Base-by-base conservation (phyloP, 2,888 invertebrate species). In the Seira sanloemensis region DNA sequence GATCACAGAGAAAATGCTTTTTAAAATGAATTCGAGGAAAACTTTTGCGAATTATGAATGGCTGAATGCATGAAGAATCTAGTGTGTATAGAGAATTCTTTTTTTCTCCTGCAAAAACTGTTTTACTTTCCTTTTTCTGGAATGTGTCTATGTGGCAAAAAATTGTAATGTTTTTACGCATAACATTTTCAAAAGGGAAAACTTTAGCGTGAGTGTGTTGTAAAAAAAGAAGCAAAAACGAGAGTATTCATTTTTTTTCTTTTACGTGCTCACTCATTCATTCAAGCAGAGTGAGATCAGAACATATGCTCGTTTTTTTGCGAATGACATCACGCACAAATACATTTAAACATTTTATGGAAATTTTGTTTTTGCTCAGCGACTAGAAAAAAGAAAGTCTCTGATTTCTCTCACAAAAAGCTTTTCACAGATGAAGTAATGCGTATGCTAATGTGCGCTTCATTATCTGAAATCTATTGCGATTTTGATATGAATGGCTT, bases 31-130 rank as follows among this genome's bases (percentile, higher is more conserved):
- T 67, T 68, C 69, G 66, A 68, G 74, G 65, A 71, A 54, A 71
- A 62, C 5, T 69, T 58, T 68, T 46, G 27, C 81, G 58, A 81
- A 81, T 81, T 81, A 76, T 62, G 65, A 68, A 75, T 71, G 81
- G 73, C 37, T 74, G 73, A 50, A 18, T 79, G 79, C 67, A 24
- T 72, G 50, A 46, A 65, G 72, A 58, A 18, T 12, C 9, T 58
- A 58, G 58, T 58, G 18, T 58, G n/a, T 58, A 58, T n/a, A 18
- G n/a, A 58, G 4, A 58, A 18, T 12, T 12, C n/a, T 9, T 18
- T 58, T 58, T 58, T 18, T 58, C 4, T 18, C 58, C 5, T 37
- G 9, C 58, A 58, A 58, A 58, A 58, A 58, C 9, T 58, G 18
- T 58, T 58, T 58, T 58, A 7, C n/a, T 58, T 37, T 37, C 37